These are phyloP conservation scores for Sminthurinus signatus DNA, from an alignment of 1,140 invertebrate species.

Conservation along the genomic window DNA sequence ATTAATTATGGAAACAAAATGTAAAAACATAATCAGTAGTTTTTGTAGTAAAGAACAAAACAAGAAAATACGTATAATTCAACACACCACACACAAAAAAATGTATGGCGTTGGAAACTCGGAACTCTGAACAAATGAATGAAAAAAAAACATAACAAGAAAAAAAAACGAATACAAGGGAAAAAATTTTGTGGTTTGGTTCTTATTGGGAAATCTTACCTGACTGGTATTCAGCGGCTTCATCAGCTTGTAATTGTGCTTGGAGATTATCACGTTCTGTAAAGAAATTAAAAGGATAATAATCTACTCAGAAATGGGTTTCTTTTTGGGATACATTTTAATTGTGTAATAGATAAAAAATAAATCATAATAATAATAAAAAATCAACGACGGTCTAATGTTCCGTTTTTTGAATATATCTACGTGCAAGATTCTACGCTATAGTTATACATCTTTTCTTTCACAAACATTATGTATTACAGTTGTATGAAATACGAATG, in stretches of 20 bases:
- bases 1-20: too few relatives aligned
- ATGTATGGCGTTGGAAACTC: background rate
- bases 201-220: constrained; percentile 14
- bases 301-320: background rate
- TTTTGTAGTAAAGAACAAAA: too few relatives aligned
- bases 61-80: too few relatives aligned
- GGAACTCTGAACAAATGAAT: too few relatives aligned
- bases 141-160: background rate
- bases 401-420: background rate
- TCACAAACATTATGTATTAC: background rate
- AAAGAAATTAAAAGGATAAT: constrained; percentile 12
- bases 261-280: constrained; percentile 22
- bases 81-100: background rate
- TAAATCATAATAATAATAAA: background rate
- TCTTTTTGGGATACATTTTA: background rate
- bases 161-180: background rate
- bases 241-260: constrained; percentile 24
- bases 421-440: background rate
- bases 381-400: background rate
- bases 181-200: background rate
- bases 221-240: constrained; percentile 18
- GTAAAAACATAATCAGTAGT: too few relatives aligned
- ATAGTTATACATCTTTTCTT: background rate
- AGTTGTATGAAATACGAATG: too few relatives aligned
- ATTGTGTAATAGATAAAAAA: background rate